These are phyloP conservation scores for Lasaia peninsularis DNA, from an alignment of 1,140 invertebrate genomes.

Conservation along the genomic window DNA sequence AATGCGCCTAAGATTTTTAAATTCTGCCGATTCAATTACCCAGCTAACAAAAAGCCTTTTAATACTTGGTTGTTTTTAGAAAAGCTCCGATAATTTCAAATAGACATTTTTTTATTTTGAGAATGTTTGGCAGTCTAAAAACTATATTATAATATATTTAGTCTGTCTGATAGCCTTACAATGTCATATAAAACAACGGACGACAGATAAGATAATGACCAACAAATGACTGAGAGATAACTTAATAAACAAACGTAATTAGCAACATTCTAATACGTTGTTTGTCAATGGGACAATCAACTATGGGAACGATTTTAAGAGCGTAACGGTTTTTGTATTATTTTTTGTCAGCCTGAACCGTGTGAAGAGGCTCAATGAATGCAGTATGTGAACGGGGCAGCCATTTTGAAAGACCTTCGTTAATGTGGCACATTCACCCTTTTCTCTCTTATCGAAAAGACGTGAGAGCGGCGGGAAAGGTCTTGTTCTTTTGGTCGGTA, in stretches of 20 bases:
- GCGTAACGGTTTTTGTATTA: conserved; percentile 74
- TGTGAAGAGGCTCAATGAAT: conserved; percentile 73
- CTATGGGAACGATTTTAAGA: conserved; percentile 70
- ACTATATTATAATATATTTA: no score
- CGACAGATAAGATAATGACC: no score
- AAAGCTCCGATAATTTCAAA: no score
- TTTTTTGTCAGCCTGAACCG: conserved; percentile 72
- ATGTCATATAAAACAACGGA: no score
- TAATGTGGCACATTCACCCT: conserved; percentile 19
- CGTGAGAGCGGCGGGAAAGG: conserved; percentile 29
- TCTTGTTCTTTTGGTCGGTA: conserved; percentile 37
- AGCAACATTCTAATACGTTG: not conserved
- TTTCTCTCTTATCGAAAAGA: not conserved
- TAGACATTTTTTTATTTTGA: no score
- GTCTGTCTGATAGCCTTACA: no score
- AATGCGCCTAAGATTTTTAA: no score
- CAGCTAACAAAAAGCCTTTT: no score
- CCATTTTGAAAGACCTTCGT: conserved; percentile 42
- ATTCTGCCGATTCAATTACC: no score
- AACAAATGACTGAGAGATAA: not conserved
- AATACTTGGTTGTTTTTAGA: no score
- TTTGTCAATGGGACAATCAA: conserved; percentile 71
- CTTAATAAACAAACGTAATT: conserved; percentile 2
- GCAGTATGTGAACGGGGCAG: conserved; percentile 50
- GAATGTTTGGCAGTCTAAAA: no score